Conservation (phyloP, 2,888 invertebrate genomes). For the Ptilodon capucinus region DNA sequence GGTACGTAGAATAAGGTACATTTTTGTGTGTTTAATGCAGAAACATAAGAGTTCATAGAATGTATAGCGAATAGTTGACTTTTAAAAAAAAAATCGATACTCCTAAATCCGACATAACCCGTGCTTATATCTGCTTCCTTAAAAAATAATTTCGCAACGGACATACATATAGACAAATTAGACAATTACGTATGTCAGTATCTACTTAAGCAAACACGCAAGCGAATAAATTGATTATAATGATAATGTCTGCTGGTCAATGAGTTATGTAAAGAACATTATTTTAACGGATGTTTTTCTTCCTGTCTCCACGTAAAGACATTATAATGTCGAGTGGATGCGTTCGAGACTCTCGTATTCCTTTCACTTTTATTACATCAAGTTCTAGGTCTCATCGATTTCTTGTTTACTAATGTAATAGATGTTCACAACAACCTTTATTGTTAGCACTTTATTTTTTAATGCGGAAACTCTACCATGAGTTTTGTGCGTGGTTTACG, state of each 20-base stretch:
- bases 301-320: constrained; percentile 21
- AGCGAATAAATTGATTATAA: constrained; percentile 11
- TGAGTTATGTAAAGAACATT: constrained; percentile 19
- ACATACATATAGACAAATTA: too few relatives aligned
- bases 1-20: too few relatives aligned
- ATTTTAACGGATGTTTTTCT: constrained; percentile 22
- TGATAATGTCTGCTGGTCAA: constrained; percentile 1
- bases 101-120: too few relatives aligned
- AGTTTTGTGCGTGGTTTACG: too few relatives aligned
- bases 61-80: too few relatives aligned
- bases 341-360: constrained; percentile 9
- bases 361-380: constrained; percentile 22
- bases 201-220: constrained; percentile 11
- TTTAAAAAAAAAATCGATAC: too few relatives aligned
- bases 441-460: too few relatives aligned
- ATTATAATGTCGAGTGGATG: constrained; percentile 9
- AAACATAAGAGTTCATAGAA: too few relatives aligned
- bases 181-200: constrained; percentile 9
- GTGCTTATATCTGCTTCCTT: too few relatives aligned
- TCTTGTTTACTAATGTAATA: neutral
- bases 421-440: neutral
- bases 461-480: too few relatives aligned
- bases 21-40: too few relatives aligned
- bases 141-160: too few relatives aligned
- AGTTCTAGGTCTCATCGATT: neutral